phyloP scores from a whole-genome alignment of 2,797 vertebrate species.

The Gallinago solitaria region DNA sequence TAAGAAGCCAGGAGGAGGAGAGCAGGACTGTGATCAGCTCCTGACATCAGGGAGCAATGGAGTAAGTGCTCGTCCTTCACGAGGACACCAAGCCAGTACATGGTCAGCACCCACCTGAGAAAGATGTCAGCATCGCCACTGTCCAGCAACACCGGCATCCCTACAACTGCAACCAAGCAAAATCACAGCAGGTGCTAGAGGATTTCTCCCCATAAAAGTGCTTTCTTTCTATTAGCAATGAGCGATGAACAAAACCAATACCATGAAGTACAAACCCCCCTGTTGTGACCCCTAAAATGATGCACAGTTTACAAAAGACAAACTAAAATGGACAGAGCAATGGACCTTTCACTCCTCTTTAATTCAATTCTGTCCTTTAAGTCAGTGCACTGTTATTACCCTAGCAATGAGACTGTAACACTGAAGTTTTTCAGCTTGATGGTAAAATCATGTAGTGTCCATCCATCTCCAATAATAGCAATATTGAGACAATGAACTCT shows the following conservation, averaged over 20 bases:
- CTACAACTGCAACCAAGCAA: not conserved
- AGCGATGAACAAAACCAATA: conserved; percentile 37
- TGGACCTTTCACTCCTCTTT: conserved; percentile 58
- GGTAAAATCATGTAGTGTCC: conserved; percentile 79
- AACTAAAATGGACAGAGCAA: conserved; percentile 59
- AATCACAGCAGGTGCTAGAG: conserved; percentile 13
- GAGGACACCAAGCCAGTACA: not conserved
- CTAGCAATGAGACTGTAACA: conserved; percentile 65
- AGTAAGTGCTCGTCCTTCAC: not conserved
- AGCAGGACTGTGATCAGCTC: not conserved
- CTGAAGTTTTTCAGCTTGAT: conserved; percentile 77
- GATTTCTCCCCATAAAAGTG: not conserved
- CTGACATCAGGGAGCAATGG: not conserved
- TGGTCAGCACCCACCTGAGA: not conserved
- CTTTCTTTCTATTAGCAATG: not conserved
- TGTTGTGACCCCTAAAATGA: conserved; percentile 45
- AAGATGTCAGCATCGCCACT: not conserved
- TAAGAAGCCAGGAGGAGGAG: not conserved
- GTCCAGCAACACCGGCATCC: fast-evolving
- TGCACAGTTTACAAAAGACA: conserved; percentile 42
- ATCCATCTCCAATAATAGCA: conserved; percentile 81
- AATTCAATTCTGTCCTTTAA: conserved; percentile 73
- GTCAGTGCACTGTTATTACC: conserved; percentile 73
- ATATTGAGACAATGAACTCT: conserved; percentile 78
- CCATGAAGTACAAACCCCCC: not conserved